Evolutionary conservation across 2,113 vertebrate genomes (phyloP).

Genomic region (Cebidichthys violaceus): DNA sequence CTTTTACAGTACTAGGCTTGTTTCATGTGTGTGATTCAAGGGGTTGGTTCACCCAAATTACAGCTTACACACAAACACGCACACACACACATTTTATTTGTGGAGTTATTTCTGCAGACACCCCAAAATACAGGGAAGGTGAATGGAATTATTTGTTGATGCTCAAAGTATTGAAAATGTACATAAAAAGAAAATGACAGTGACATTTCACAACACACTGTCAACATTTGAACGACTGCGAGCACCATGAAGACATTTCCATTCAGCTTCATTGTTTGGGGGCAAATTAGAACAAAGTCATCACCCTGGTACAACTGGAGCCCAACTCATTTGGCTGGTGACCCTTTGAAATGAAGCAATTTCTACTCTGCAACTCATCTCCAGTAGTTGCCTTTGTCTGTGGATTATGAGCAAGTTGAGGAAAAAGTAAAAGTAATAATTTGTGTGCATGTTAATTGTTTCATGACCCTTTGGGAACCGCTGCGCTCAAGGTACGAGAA

Average conservation of each 20-base stretch:
- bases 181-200: not conserved
- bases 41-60: constrained; percentile 28
- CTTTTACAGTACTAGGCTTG: constrained; percentile 41
- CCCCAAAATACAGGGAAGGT: not conserved
- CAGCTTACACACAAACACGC: not conserved
- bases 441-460: not conserved
- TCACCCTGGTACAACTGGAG: not conserved
- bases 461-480: not conserved
- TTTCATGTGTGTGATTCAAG: constrained; percentile 33
- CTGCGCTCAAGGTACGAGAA: no score
- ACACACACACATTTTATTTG: not conserved
- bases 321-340: not conserved
- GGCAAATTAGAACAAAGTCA: not conserved
- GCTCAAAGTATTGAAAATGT: not conserved
- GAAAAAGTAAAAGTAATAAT: not conserved
- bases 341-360: not conserved
- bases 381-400: not conserved
- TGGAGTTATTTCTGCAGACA: not conserved
- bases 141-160: not conserved
- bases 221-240: not conserved
- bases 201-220: not conserved
- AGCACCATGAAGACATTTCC: not conserved
- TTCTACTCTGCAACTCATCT: not conserved
- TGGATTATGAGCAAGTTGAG: not conserved
- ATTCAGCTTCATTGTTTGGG: not conserved